phyloP scores from a whole-genome alignment of 2,888 invertebrate species.

The Drosophila eohydei region DNA sequence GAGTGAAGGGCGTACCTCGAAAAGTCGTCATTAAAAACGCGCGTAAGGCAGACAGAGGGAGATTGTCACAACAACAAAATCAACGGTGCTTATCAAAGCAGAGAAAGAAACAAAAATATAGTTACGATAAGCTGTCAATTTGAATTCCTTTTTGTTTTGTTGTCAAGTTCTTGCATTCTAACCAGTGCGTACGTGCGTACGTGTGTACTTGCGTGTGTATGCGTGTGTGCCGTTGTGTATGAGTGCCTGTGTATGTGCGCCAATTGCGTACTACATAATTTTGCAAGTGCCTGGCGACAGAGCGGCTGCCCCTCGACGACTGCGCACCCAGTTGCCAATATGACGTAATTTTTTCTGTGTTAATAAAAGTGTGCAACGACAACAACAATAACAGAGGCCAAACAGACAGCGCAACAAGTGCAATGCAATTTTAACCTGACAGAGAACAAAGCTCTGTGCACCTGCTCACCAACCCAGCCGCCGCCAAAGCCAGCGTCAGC shows the following conservation, averaged over 20 bases:
- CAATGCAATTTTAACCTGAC: conserved; percentile 61
- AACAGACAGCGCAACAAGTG: conserved; percentile 43
- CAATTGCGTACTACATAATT: conserved; percentile 66
- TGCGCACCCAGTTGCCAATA: conserved; percentile 53
- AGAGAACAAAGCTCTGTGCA: conserved; percentile 36
- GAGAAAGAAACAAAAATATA: conserved; percentile 30
- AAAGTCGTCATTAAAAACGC: conserved; percentile 6
- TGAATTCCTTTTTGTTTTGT: conserved; percentile 20
- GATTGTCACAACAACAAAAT: conserved; percentile 4
- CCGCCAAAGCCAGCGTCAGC: background rate
- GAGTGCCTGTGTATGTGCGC: conserved; percentile 4
- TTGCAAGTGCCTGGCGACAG: conserved; percentile 63
- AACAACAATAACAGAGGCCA: conserved; percentile 15
- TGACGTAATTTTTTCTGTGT: conserved; percentile 67
- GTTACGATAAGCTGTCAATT: conserved; percentile 39
- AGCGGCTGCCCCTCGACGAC: conserved; percentile 37
- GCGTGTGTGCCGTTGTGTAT: conserved; percentile 7
- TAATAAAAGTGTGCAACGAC: conserved; percentile 43
- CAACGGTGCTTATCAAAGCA: conserved; percentile 53
- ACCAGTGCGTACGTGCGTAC: background rate
- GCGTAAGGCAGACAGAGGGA: background rate
- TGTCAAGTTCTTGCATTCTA: conserved; percentile 26
- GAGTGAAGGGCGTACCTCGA: conserved; percentile 4
- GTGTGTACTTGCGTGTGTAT: background rate
- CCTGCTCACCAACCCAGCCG: conserved; percentile 7